Conservation (phyloP, 2,113 vertebrate genomes). For the Chamaea fasciata region DNA sequence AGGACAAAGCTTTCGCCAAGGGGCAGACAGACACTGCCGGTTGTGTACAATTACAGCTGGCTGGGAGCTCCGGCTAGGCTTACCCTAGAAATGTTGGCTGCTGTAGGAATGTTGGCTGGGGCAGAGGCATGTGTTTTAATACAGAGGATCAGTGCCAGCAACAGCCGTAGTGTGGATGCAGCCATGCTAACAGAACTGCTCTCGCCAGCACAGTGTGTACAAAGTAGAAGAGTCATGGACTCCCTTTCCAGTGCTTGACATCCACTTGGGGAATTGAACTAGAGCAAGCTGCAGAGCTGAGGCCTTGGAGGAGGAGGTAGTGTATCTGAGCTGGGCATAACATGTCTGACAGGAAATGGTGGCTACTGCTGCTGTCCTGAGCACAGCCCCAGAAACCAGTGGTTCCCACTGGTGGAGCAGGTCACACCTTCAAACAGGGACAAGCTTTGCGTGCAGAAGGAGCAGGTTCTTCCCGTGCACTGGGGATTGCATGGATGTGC, state of each 20-base stretch:
- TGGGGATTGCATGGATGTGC: not conserved
- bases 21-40: rapidly evolving
- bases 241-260: not conserved
- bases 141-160: not conserved
- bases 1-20: not conserved
- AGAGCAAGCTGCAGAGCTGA: not conserved
- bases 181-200: not conserved
- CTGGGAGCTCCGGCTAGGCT: not conserved
- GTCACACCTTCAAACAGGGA: not conserved
- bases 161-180: not conserved
- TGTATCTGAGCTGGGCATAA: not conserved
- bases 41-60: rapidly evolving
- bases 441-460: not conserved
- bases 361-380: not conserved
- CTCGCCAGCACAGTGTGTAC: not conserved
- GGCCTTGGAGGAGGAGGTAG: not conserved
- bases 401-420: not conserved
- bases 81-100: not conserved
- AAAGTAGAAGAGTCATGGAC: not conserved
- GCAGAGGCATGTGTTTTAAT: not conserved
- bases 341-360: not conserved
- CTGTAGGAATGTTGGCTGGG: conserved; percentile 7
- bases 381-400: not conserved
- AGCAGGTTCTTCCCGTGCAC: not conserved
- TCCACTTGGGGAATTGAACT: not conserved